These are phyloP conservation scores for Myrmecophaga tridactyla DNA, from an alignment of 2,113 vertebrate species.

Conservation along the genomic window DNA sequence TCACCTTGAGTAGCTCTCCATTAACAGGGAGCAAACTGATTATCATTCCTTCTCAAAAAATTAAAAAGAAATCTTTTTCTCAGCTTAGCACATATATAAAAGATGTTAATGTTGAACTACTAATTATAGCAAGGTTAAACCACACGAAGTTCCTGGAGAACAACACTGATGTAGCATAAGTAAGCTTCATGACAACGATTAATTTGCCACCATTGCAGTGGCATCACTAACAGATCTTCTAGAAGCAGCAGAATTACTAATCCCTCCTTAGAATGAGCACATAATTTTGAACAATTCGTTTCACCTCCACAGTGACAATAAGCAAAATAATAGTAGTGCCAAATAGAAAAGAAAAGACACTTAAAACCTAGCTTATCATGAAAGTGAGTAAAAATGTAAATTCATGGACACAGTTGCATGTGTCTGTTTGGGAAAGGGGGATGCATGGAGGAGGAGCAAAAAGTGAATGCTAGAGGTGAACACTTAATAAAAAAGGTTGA, in stretches of 20 bases:
- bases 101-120: background rate
- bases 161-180: background rate
- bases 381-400: background rate
- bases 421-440: background rate
- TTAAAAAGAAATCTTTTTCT: background rate
- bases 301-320: background rate
- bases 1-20: background rate
- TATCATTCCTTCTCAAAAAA: background rate
- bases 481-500: background rate
- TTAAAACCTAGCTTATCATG: background rate
- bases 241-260: background rate
- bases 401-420: background rate
- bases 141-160: background rate
- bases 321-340: background rate
- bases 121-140: background rate
- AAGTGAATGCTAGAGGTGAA: background rate
- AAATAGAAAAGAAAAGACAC: background rate
- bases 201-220: background rate
- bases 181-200: background rate
- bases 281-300: background rate
- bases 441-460: background rate
- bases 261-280: background rate
- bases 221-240: background rate
- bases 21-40: background rate
- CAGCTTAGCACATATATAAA: background rate